Evolutionary conservation across 1,140 invertebrate genomes (phyloP), one percentile per base, ranked within the genome.

Genomic region (Cotesia chilonis): DNA sequence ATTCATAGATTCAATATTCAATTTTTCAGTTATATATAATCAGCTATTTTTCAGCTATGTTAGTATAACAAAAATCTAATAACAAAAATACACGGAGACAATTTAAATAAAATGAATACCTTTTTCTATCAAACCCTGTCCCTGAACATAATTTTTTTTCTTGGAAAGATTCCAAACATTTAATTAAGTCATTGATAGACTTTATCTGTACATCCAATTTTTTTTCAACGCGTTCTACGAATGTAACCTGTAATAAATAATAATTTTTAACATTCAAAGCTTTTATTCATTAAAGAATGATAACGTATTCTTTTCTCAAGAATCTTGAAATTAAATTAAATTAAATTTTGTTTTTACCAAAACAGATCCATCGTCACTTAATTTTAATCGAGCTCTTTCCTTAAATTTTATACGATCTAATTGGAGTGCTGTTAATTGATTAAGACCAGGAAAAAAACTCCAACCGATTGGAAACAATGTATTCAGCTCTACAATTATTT

Each of bases 41-140:
- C n/a, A 55, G n/a, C 4, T 55, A 55, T n/a, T 55, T 55, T 55
- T 55, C 10, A 55, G 17, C 12, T 55, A 55, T 41, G 41, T 41
- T 41, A 41, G 41, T 4, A 41, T n/a, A 55, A 55, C 6, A 55
- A 14, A 4, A 55, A 55, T 55, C 54, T 55, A 14, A 55, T 55
- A 55, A 55, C n/a, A 55, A 55, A 55, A n/a, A 55, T 20, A n/a
- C 12, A 55, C 3, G 5, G 54, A 55, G 17, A 55, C 54, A 20
- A 55, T 14, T 55, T 55, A 55, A 55, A 55, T 55, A 20, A 55
- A 55, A 55, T 20, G 54, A 55, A 55, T 55, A 55, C 54, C 12
- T 14, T 55, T 55, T 55, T 55, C 17, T 55, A 55, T 55, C 54
- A 55, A 55, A 55, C 17, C 54, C 54, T 55, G 54, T 55, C 12